Evolutionary conservation across 1,140 invertebrate species (phyloP).

Genomic region (Heliconius congener): DNA sequence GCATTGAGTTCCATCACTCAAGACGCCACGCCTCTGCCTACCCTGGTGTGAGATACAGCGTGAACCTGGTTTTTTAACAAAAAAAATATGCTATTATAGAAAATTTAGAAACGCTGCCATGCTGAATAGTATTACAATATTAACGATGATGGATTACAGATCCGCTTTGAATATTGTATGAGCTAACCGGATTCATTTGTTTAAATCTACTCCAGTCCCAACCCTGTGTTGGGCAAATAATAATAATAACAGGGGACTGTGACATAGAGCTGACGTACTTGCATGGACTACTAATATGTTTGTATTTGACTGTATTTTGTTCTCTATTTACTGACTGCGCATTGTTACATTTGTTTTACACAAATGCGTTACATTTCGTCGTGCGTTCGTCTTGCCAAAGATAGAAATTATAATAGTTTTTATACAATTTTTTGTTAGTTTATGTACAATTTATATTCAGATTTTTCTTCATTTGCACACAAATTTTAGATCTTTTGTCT

Average conservation of each 20-base stretch:
- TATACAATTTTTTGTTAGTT: too few species aligned
- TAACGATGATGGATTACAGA: conserved; percentile 18
- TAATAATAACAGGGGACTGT: not conserved
- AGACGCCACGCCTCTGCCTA: too few species aligned
- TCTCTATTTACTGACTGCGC: not conserved
- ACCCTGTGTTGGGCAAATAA: conserved; percentile 7
- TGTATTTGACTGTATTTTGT: not conserved
- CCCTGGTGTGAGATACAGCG: too few species aligned
- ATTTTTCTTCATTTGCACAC: too few species aligned
- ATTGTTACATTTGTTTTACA: not conserved
- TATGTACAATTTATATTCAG: too few species aligned
- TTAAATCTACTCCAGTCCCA: conserved; percentile 13
- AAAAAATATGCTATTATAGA: not conserved
- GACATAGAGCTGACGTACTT: not conserved
- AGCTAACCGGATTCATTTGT: conserved; percentile 11
- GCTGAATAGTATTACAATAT: conserved; percentile 20
- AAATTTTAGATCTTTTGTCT: not conserved
- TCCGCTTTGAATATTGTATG: conserved; percentile 17
- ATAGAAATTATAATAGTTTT: too few species aligned
- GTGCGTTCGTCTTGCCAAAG: too few species aligned
- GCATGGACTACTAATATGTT: not conserved
- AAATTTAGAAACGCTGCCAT: not conserved
- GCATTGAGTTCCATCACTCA: too few species aligned
- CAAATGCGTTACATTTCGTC: too few species aligned
- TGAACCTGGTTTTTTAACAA: not conserved